phyloP scores from a whole-genome alignment of 2,888 invertebrate genomes.

The Ectemnius continuus region DNA sequence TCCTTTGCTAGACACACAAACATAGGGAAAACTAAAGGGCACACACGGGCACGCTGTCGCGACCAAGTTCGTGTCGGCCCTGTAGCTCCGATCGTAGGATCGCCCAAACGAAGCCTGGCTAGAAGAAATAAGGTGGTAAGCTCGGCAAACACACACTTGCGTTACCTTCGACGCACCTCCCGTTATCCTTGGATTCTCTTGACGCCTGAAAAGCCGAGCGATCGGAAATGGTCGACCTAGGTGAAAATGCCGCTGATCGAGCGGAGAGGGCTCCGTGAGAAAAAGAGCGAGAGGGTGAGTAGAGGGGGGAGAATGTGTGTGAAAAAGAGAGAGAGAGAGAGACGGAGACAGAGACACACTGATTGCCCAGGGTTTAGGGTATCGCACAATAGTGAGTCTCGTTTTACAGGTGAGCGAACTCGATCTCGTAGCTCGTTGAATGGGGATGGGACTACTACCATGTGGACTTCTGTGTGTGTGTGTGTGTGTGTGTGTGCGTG shows the following conservation, averaged over 20 bases:
- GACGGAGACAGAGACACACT: conserved; percentile 27
- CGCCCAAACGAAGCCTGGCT: background rate
- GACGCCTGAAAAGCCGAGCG: conserved; percentile 17
- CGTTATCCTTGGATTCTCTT: conserved; percentile 11
- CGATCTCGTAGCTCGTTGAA: conserved; percentile 9
- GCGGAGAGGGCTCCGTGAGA: conserved; percentile 3
- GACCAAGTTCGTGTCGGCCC: conserved; percentile 11
- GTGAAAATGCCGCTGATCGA: background rate
- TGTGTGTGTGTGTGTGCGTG: conserved; percentile 44
- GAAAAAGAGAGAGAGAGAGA: conserved; percentile 12
- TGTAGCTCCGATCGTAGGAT: background rate
- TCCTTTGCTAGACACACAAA: conserved; percentile 20
- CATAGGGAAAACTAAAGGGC: conserved; percentile 22
- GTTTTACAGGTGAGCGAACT: conserved; percentile 24
- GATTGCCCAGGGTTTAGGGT: conserved; percentile 61
- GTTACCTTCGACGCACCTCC: conserved; percentile 39
- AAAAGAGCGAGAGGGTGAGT: background rate
- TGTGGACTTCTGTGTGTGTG: conserved; percentile 36
- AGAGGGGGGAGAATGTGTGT: background rate
- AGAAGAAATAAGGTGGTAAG: conserved; percentile 30
- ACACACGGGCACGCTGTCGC: background rate
- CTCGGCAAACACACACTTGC: conserved; percentile 12
- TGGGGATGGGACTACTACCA: conserved; percentile 19
- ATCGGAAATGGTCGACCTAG: conserved; percentile 13
- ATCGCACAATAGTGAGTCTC: conserved; percentile 25